These are phyloP conservation scores for Macrobrachium nipponense DNA, from an alignment of 1,140 invertebrate species.

Conservation along the genomic window DNA sequence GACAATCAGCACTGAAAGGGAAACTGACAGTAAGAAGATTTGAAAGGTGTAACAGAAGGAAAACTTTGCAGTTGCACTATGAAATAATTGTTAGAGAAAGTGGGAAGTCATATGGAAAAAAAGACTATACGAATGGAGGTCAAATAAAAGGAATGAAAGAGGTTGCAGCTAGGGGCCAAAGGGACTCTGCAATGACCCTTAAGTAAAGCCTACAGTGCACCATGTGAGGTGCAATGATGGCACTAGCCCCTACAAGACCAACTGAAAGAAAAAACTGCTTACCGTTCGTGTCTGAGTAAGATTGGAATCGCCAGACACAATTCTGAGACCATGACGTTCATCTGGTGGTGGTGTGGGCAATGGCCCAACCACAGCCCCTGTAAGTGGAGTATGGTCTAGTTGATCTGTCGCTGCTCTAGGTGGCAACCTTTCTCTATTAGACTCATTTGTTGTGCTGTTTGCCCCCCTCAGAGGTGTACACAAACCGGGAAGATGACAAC, in stretches of 20 bases:
- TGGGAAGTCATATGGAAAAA: too few relatives aligned
- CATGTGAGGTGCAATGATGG: too few relatives aligned
- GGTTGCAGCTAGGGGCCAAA: too few relatives aligned
- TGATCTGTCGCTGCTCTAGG: not conserved
- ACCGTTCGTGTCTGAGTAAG: not conserved
- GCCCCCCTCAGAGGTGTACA: not conserved
- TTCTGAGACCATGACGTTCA: slow-evolving; percentile 27
- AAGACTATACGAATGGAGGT: too few relatives aligned
- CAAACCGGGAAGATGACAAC: slow-evolving; percentile 8
- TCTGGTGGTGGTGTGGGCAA: slow-evolving; percentile 47
- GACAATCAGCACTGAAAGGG: too few relatives aligned
- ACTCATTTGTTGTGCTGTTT: not conserved
- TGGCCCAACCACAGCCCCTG: slow-evolving; percentile 42
- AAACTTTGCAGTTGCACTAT: too few relatives aligned
- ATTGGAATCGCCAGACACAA: slow-evolving; percentile 11
- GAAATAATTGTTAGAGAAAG: too few relatives aligned
- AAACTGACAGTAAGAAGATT: too few relatives aligned
- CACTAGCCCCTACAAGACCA: not conserved
- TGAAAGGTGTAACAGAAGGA: too few relatives aligned
- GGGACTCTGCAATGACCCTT: too few relatives aligned
- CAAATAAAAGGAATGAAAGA: too few relatives aligned
- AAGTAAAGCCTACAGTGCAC: too few relatives aligned
- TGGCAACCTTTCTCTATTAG: not conserved
- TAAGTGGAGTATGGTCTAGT: not conserved
- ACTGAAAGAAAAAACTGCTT: not conserved